Evolutionary conservation across 2,113 vertebrate species (phyloP).

Genomic region (Gymnocephalus cernua): DNA sequence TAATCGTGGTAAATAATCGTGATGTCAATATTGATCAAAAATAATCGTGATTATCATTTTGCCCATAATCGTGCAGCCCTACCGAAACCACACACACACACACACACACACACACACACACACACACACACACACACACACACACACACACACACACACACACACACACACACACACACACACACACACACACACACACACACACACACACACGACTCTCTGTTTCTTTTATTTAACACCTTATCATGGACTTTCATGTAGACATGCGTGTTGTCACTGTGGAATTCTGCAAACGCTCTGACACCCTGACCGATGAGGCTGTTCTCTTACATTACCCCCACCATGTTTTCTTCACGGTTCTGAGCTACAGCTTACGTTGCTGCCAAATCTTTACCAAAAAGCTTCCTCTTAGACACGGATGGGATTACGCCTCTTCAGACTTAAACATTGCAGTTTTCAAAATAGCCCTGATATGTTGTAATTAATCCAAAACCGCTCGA

Average conservation of each 20-base stretch:
- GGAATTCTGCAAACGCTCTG: no score
- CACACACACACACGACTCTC: no score
- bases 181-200: no score
- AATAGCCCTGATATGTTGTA: slow-evolving; percentile 13
- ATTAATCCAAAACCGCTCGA: slow-evolving; percentile 20
- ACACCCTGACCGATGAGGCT: not conserved
- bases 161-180: no score
- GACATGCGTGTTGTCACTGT: no score
- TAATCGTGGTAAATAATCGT: no score
- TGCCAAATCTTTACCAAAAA: slow-evolving; percentile 36
- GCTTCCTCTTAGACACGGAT: slow-evolving; percentile 18
- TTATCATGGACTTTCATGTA: no score
- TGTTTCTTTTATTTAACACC: no score
- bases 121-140: not conserved
- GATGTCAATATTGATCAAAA: no score
- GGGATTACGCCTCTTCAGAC: slow-evolving; percentile 35
- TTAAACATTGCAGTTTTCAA: slow-evolving; percentile 8
- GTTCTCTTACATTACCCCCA: not conserved
- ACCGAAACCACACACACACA: not conserved
- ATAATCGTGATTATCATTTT: no score
- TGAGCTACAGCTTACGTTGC: slow-evolving; percentile 31
- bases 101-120: not conserved
- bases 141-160: no score
- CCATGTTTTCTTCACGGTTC: slow-evolving; percentile 19
- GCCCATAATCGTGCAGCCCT: no score